Evolutionary conservation across 2,797 vertebrate species (phyloP), one percentile per base, ranked within the genome.

Genomic region (Sebastes trivittatus): DNA sequence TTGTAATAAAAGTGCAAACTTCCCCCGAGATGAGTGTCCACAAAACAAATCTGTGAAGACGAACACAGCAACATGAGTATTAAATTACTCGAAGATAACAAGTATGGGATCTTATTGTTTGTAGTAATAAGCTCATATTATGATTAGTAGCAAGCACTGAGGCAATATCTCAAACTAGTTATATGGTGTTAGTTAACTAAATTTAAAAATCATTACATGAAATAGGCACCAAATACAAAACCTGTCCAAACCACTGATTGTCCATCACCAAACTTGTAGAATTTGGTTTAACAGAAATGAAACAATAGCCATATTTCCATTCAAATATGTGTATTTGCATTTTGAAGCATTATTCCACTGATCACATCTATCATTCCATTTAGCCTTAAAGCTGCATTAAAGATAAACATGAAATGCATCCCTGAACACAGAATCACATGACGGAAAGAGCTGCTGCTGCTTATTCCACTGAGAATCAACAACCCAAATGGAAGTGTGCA

Each of bases 391-490:
- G 10, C 36, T 54, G 7, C 36, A 30, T 18, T 34, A 11, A 42
- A 49, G 54, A 18, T 14, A 42, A n/a, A 11, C 13, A 42, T 64
- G 4, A 72, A 22, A 64, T 20, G 6, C n/a, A n/a, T 36, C 20
- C 23, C 14, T 67, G 62, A 56, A 64, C 25, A 54, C 4, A 13
- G 9, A 54, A 38, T 38, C 11, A 32, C 61, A 36, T 58, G 32
- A 76, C 11, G 63, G 38, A 62, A 66, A 81, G 42, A 63, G 55
- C 16, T 52, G 34, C 20, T 42, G 55, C 25, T 56, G 23, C 14
- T 75, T 56, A 32, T 78, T 55, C 38, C 27, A 58, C 27, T 59
- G 34, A 75, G 36, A 78, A 20, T 71, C 60, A 72, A 32, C 36
- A 58, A 1, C 11, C 11, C 32, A 42, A 49, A 9, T 52, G 11